Conservation (phyloP, 92 coral and sea anemone genomes). For the Heliopora coerulea region DNA sequence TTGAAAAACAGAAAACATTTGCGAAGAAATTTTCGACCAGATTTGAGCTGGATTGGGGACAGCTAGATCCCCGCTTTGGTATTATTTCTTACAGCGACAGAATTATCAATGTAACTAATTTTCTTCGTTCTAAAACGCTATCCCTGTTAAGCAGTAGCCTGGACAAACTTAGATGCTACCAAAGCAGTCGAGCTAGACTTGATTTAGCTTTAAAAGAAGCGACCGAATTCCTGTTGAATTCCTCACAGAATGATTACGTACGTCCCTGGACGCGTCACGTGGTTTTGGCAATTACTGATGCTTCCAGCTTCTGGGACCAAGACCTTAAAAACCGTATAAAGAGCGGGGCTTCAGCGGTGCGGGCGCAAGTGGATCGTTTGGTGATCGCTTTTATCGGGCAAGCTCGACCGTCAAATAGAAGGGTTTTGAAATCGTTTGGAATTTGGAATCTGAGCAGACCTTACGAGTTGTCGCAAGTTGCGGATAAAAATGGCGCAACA, state of each 20-base stretch:
- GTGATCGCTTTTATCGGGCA: constrained; percentile 16
- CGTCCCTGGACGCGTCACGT: constrained; percentile 29
- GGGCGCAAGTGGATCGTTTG: not conserved
- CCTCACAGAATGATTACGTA: not conserved
- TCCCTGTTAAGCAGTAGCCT: not conserved
- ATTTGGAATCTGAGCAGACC: no score
- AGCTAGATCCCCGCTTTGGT: constrained; percentile 5
- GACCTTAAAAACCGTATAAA: not conserved
- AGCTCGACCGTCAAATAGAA: not conserved
- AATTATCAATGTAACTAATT: constrained; percentile 11
- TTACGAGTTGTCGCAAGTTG: not conserved
- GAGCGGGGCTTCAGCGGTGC: not conserved
- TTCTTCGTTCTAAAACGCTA: not conserved
- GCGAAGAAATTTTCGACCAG: constrained; percentile 9
- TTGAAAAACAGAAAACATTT: not conserved
- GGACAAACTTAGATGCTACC: not conserved
- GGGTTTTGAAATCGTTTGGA: constrained; percentile 2
- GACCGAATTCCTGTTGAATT: constrained; percentile 1
- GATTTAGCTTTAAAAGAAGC: constrained; percentile 23
- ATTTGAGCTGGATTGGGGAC: constrained; percentile 1
- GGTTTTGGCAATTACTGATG: constrained; percentile 22
- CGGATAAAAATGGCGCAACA: constrained; percentile 11
- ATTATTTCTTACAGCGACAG: constrained; percentile 31
- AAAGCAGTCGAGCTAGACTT: not conserved
- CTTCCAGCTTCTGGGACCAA: constrained; percentile 10